A percentile compares a stretch with the other conserved stretches of the same genome.
These are phyloP conservation scores for Pheosia tremula DNA, from an alignment of 2,888 invertebrate species.

Conservation along the genomic window DNA sequence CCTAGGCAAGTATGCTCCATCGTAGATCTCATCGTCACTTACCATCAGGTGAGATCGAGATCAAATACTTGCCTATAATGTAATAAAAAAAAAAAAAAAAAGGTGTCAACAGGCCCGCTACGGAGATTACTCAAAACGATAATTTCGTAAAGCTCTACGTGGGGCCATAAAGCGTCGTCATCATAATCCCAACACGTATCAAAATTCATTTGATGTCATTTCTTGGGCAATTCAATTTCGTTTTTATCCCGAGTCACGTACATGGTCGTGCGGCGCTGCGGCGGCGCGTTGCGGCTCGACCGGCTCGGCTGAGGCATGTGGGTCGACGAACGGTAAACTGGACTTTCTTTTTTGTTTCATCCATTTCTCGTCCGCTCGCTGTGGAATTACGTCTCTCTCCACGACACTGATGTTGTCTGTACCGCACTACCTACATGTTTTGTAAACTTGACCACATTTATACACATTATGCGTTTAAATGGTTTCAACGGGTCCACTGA, in stretches of 20 bases:
- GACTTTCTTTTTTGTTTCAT: conserved; percentile 78
- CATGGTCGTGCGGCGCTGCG: conserved; percentile 27
- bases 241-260: conserved; percentile 67
- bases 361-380: conserved; percentile 43
- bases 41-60: too few species aligned
- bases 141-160: background rate
- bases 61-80: too few species aligned
- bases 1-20: too few species aligned
- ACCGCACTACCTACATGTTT: conserved; percentile 16
- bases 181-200: conserved; percentile 18
- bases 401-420: conserved; percentile 32
- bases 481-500: conserved; percentile 5
- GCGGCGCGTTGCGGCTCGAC: conserved; percentile 25
- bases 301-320: conserved; percentile 53
- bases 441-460: conserved; percentile 19
- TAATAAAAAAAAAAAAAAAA: too few species aligned
- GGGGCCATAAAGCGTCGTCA: conserved; percentile 14
- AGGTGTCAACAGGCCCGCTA: background rate
- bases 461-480: background rate
- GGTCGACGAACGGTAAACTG: conserved; percentile 76
- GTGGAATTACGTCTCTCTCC: conserved; percentile 32
- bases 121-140: background rate
- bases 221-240: conserved; percentile 53
- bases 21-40: too few species aligned
- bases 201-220: conserved; percentile 36